Evolutionary conservation across 2,888 invertebrate species (phyloP).

Genomic region (Uloborus plumipes): DNA sequence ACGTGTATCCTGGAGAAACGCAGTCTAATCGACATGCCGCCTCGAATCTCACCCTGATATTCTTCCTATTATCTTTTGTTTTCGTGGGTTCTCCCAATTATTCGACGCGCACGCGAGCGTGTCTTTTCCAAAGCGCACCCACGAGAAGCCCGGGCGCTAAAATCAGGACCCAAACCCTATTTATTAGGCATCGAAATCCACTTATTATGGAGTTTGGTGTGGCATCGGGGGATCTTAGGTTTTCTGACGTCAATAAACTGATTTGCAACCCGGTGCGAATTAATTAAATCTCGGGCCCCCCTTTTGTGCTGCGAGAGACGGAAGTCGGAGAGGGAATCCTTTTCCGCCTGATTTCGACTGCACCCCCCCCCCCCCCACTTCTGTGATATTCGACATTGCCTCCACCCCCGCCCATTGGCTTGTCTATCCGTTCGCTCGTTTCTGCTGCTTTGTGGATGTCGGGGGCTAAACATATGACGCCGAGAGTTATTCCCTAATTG

Average conservation of each 20-base stretch:
- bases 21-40: not conserved
- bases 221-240: slow-evolving; percentile 11
- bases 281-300: slow-evolving; percentile 53
- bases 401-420: slow-evolving; percentile 5
- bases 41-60: not conserved
- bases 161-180: slow-evolving; percentile 19
- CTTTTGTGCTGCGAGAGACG: slow-evolving; percentile 39
- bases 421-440: not conserved
- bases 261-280: slow-evolving; percentile 57
- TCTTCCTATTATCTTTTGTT: not conserved
- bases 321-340: slow-evolving; percentile 55
- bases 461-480: slow-evolving; percentile 44
- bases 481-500: slow-evolving; percentile 41
- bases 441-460: slow-evolving; percentile 15
- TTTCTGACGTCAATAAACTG: slow-evolving; percentile 55
- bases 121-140: not conserved
- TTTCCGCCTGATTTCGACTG: slow-evolving; percentile 26
- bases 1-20: not conserved
- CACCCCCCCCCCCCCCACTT: not conserved
- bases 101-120: not conserved
- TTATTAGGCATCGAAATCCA: slow-evolving; percentile 46
- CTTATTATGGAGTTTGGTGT: not conserved
- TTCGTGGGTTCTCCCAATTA: not conserved
- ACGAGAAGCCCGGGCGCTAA: not conserved
- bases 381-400: slow-evolving; percentile 27